Conservation (phyloP, 64 coral and sea anemone species). For the Porites lutea region DNA sequence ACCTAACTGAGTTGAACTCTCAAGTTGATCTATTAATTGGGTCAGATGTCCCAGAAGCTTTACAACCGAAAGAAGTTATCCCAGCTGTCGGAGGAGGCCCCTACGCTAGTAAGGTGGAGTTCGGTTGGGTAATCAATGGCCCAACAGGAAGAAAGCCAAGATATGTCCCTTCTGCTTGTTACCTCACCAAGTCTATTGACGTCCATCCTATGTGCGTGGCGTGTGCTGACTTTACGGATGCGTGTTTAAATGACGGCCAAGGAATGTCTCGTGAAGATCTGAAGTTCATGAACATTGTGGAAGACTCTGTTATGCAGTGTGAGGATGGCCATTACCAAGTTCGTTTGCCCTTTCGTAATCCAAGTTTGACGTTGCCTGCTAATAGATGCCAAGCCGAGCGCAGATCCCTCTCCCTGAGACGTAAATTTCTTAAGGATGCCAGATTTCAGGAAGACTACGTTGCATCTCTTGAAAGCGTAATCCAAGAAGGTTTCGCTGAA, state of each 20-base stretch:
- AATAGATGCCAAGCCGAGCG: background rate
- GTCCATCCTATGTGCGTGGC: background rate
- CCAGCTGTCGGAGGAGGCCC: slow-evolving; percentile 3
- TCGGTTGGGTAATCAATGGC: slow-evolving; percentile 71
- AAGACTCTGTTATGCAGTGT: slow-evolving; percentile 10
- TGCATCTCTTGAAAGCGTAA: background rate
- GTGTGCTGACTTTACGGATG: background rate
- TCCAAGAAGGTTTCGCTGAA: background rate
- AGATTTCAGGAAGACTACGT: background rate
- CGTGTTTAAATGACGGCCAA: background rate
- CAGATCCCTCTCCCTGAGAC: background rate
- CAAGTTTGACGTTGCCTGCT: background rate
- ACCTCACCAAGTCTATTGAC: background rate
- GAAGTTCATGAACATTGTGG: background rate
- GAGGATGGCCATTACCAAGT: background rate
- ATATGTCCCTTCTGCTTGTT: background rate
- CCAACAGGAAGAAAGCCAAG: slow-evolving; percentile 50
- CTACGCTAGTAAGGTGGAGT: slow-evolving; percentile 36
- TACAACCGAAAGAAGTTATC: slow-evolving; percentile 33
- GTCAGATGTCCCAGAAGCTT: slow-evolving; percentile 46
- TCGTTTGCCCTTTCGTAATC: too few relatives aligned
- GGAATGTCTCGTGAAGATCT: too few relatives aligned
- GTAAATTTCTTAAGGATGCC: background rate
- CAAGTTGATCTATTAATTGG: slow-evolving; percentile 59
- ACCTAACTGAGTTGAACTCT: slow-evolving; percentile 14